phyloP scores from a whole-genome alignment of 2,113 vertebrate genomes.

The Etheostoma cragini region DNA sequence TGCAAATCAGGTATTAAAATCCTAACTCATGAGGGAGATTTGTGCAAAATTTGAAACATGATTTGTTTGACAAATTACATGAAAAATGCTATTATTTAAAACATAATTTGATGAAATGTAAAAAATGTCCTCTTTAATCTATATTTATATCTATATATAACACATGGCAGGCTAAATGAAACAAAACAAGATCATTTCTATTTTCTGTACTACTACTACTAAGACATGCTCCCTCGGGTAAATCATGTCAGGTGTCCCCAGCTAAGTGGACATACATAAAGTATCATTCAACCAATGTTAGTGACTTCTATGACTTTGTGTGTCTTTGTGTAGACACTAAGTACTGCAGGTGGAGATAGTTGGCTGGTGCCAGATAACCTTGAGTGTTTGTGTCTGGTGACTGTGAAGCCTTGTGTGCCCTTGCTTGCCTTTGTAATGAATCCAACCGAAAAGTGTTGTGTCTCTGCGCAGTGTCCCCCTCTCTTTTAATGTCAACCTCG shows the following conservation, averaged over 20 bases:
- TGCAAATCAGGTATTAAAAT: not conserved
- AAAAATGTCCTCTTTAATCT: not conserved
- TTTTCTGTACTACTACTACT: not conserved
- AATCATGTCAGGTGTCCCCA: not conserved
- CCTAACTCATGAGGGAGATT: not conserved
- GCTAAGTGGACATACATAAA: not conserved
- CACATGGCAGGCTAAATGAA: not conserved
- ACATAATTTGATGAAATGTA: not conserved
- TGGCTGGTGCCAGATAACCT: not conserved
- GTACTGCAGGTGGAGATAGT: not conserved
- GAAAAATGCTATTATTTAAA: not conserved
- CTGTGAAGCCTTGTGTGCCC: not conserved
- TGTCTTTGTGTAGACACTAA: not conserved
- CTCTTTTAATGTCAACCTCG: conserved; percentile 1
- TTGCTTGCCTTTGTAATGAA: not conserved
- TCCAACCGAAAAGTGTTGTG: not conserved
- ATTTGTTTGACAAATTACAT: not conserved
- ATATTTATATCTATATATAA: not conserved
- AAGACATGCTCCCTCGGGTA: not conserved
- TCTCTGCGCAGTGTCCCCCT: not conserved
- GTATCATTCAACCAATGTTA: not conserved
- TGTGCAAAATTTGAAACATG: not conserved
- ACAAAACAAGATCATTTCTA: not conserved
- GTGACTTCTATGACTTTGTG: not conserved
- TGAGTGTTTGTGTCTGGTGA: conserved; percentile 10